A percentile compares a stretch with the other conserved stretches of the same genome.
Evolutionary conservation across 2,888 invertebrate genomes (phyloP).

Genomic region (Drosophila recens): DNA sequence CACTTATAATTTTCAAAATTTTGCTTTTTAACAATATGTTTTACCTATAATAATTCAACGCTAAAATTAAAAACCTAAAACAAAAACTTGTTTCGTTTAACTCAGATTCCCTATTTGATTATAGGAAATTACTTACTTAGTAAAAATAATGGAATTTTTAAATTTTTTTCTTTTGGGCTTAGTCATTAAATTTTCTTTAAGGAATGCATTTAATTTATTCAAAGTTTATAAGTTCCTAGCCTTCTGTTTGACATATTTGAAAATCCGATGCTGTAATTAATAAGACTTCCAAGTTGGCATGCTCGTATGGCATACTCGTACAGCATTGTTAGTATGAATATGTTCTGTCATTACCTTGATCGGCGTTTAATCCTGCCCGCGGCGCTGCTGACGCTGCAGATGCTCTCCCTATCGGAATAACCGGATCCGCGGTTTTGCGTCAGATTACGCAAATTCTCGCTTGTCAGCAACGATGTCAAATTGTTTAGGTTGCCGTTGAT

Average conservation of each 20-base stretch:
- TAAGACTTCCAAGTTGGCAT: background rate
- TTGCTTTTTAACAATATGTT: background rate
- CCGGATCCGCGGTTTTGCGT: conserved; percentile 58
- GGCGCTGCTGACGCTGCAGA: conserved; percentile 76
- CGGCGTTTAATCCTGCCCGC: conserved; percentile 77
- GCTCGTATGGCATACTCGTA: background rate
- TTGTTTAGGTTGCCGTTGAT: conserved; percentile 42
- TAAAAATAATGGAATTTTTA: no score
- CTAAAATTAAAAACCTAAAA: no score
- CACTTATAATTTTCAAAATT: background rate
- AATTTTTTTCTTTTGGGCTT: no score
- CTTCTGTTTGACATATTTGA: background rate
- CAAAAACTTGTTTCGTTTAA: no score
- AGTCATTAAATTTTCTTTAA: no score
- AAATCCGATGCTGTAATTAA: background rate
- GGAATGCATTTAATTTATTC: no score
- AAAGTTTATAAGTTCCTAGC: background rate
- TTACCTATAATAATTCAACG: no score
- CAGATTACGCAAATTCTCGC: conserved; percentile 67
- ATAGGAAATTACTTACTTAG: no score
- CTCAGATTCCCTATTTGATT: no score
- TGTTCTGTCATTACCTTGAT: conserved; percentile 57
- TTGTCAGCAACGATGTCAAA: conserved; percentile 61
- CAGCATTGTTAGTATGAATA: background rate
- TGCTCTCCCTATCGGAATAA: conserved; percentile 83